Base-by-base conservation (phyloP, 1,140 invertebrate species). In the Carposina sasakii region DNA sequence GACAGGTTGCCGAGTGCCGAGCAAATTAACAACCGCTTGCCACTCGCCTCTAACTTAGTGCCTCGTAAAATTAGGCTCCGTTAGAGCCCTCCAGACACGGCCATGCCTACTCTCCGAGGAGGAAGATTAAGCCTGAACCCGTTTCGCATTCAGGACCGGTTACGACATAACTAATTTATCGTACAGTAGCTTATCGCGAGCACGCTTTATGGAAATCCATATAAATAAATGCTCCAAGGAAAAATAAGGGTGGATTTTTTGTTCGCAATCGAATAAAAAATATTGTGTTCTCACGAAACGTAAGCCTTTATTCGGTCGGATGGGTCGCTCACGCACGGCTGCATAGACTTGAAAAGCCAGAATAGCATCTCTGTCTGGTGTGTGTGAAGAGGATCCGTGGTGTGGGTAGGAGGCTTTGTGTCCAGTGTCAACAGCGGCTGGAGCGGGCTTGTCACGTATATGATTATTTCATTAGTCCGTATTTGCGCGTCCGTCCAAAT, bases 381-480 rank as follows among this genome's bases (percentile, higher is more conserved):
- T 26, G 33, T 16, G 33, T 15, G 15, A 13, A 34, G 33, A 17
- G 33, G 31, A n/a, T 6, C 12, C 10, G 33, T 34, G 12, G 3
- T 2, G 12, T 34, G 1, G 33, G 9, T 16, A 30, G 28, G 30
- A 49, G 37, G 31, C 44, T 45, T 26, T 46, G 63, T 54, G 52
- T 51, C 23, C 33, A 55, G 48, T 46, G 67, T 76, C 64, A 71
- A 68, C 68, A 68, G 56, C 60, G 36, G 46, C 57, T 48, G 67
- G 60, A 61, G 61, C 52, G 60, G 57, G 61, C 52, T 67, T 67
- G 61, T 71, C 74, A 81, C 76, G 71, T 79, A 81, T 83, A 84
- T 81, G 81, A 84, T 84, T 84, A 84, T 84, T 84, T 84, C 77
- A 84, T 84, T 81, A 84, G 77, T 69, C 61, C 64, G 71, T 76